Evolutionary conservation across 2,888 invertebrate genomes (phyloP).

Genomic region (Acrocyrtus sp.): DNA sequence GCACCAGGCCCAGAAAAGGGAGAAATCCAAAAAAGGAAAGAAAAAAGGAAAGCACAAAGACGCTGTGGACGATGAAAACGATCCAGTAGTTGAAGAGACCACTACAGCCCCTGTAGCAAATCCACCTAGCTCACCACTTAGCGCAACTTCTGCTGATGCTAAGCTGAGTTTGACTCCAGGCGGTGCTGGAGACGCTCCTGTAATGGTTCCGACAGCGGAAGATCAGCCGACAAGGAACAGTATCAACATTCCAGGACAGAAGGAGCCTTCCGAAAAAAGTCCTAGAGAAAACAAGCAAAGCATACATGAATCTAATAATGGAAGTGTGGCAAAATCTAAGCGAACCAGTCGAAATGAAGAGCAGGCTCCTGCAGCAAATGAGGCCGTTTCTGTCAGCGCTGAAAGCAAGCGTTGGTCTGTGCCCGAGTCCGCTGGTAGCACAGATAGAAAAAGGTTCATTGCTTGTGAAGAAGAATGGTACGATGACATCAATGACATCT

Average conservation of each 20-base stretch:
- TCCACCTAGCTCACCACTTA: no score
- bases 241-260: background rate
- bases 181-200: background rate
- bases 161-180: background rate
- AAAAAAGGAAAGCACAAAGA: constrained; percentile 4
- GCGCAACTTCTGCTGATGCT: no score
- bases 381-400: background rate
- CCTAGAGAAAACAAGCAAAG: constrained; percentile 5
- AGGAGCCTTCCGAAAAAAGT: background rate
- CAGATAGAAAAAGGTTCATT: constrained; percentile 41
- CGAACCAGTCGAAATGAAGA: no score
- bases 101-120: no score
- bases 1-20: no score
- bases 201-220: no score
- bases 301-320: constrained; percentile 1
- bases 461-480: constrained; percentile 51
- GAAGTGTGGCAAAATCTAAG: no score
- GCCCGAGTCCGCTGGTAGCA: no score
- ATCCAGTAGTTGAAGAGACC: no score
- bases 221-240: no score
- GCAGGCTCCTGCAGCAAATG: background rate
- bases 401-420: background rate
- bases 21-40: constrained; percentile 15
- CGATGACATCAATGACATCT: constrained; percentile 40
- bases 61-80: no score